These are phyloP conservation scores for Ciconia nigra DNA, from an alignment of 2,797 vertebrate genomes.

Conservation along the genomic window DNA sequence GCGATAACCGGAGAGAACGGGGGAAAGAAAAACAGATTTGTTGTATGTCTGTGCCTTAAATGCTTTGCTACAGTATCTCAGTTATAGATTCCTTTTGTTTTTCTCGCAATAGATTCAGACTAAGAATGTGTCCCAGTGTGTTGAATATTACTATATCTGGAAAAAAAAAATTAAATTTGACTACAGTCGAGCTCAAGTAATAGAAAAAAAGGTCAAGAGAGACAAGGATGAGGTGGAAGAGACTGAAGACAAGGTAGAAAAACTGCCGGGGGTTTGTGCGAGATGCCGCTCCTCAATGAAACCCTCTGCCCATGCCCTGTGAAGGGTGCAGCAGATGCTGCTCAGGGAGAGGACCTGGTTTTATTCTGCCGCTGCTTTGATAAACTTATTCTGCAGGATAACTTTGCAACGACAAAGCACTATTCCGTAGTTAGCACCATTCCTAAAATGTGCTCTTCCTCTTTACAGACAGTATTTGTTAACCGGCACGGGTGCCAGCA, in stretches of 20 bases:
- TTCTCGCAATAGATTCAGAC: slow-evolving; percentile 69
- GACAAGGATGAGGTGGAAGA: slow-evolving; percentile 20
- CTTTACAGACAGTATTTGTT: background rate
- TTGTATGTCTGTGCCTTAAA: background rate
- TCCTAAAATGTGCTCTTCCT: no score
- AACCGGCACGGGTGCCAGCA: no score
- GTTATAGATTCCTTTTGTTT: background rate
- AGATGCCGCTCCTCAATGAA: background rate
- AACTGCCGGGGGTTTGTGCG: background rate
- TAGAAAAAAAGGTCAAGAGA: slow-evolving; percentile 51
- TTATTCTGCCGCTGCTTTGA: background rate
- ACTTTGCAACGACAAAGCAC: background rate
- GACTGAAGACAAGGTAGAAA: slow-evolving; percentile 56
- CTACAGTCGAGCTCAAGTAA: background rate
- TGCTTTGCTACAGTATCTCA: background rate
- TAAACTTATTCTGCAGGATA: background rate
- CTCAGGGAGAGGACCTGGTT: background rate
- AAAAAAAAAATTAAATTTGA: slow-evolving; percentile 75
- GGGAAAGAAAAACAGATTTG: no score
- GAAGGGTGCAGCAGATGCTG: background rate
- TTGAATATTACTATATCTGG: slow-evolving; percentile 81
- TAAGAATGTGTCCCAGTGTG: slow-evolving; percentile 76
- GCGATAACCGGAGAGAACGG: no score
- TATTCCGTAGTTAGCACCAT: no score
- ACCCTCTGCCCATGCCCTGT: background rate